phyloP scores from a whole-genome alignment of 1,140 invertebrate genomes.

The Chelonus insularis region DNA sequence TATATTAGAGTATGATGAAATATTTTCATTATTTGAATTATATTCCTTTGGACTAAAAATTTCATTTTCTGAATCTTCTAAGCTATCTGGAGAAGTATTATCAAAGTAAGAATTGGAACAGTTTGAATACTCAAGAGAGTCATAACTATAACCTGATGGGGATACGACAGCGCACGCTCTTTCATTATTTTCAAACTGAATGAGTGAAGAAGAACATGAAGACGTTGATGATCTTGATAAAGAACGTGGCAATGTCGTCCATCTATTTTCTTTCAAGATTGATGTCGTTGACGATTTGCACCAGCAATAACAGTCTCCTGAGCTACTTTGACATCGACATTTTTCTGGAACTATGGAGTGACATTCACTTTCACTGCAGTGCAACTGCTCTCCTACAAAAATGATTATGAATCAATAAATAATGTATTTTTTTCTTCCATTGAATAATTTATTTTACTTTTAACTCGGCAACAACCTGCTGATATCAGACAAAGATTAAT shows the following conservation, averaged over 20 bases:
- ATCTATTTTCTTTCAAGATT: slow-evolving; percentile 46
- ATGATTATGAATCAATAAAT: slow-evolving; percentile 3
- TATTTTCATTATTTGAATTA: slow-evolving; percentile 28
- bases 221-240: slow-evolving; percentile 45
- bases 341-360: slow-evolving; percentile 80
- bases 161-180: slow-evolving; percentile 66
- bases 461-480: too few relatives aligned
- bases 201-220: slow-evolving; percentile 72
- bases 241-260: slow-evolving; percentile 54
- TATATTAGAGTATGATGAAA: slow-evolving; percentile 41
- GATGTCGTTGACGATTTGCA: slow-evolving; percentile 31
- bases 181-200: slow-evolving; percentile 80
- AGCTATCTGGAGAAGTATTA: slow-evolving; percentile 61
- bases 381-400: slow-evolving; percentile 45
- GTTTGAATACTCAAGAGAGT: slow-evolving; percentile 61
- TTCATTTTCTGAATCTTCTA: slow-evolving; percentile 54
- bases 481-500: too few relatives aligned
- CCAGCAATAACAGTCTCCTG: slow-evolving; percentile 39
- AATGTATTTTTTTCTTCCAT: not conserved
- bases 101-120: slow-evolving; percentile 48
- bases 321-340: slow-evolving; percentile 66
- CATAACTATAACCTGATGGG: slow-evolving; percentile 63
- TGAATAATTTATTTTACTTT: not conserved
- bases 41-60: slow-evolving; percentile 15
- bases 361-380: slow-evolving; percentile 71